Conservation (phyloP, 2,113 vertebrate species). For the Manacus vitellinus region DNA sequence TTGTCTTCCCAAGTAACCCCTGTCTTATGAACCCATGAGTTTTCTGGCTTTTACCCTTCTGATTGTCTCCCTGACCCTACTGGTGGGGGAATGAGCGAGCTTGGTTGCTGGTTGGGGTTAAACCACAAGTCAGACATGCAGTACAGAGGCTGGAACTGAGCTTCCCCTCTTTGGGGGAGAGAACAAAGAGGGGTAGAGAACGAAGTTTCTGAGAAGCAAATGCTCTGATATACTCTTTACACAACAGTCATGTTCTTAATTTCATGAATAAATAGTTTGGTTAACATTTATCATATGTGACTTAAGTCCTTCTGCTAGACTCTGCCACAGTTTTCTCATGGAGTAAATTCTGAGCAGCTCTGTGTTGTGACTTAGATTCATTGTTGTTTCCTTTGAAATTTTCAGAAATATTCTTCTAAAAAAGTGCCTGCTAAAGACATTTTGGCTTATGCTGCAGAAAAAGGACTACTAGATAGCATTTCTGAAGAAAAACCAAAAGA, state of each 20-base stretch:
- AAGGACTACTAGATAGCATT: constrained; percentile 75
- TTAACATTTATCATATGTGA: background rate
- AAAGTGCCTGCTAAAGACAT: constrained; percentile 69
- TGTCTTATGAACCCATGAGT: background rate
- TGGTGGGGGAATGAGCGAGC: background rate
- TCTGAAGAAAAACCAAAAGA: constrained; percentile 65
- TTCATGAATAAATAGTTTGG: background rate
- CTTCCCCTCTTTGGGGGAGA: background rate
- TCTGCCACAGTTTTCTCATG: background rate
- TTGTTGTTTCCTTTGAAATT: constrained; percentile 13
- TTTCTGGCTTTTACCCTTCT: background rate
- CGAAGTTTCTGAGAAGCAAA: background rate
- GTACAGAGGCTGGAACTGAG: background rate
- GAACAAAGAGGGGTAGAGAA: background rate
- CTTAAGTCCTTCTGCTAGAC: background rate
- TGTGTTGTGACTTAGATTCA: background rate
- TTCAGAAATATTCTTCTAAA: constrained; percentile 73
- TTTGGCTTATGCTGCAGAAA: constrained; percentile 78
- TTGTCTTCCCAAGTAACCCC: background rate
- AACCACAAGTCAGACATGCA: background rate
- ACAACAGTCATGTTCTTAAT: background rate
- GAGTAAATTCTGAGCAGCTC: background rate
- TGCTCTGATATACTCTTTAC: background rate
- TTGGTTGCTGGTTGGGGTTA: background rate
- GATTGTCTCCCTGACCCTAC: background rate